Percentiles rank a stretch among this genome's conserved stretches.
These are phyloP conservation scores for Drosophila limbata DNA, from an alignment of 2,888 invertebrate genomes.

Conservation along the genomic window DNA sequence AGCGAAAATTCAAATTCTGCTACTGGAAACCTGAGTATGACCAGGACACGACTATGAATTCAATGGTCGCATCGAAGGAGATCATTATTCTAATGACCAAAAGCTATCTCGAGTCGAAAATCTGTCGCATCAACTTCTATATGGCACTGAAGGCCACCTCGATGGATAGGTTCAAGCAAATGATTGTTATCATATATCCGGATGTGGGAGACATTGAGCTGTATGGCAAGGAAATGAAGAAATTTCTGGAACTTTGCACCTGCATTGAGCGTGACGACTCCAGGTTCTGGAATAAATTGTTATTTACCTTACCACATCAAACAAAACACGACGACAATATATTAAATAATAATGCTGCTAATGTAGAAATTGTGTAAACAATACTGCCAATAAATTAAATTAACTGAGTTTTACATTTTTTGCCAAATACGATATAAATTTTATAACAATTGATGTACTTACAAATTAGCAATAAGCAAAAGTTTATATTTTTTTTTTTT, in stretches of 20 bases:
- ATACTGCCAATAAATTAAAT: no score
- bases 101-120: neutral
- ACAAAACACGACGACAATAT: constrained; percentile 10
- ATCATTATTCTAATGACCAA: constrained; percentile 17
- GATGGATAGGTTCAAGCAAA: constrained; percentile 9
- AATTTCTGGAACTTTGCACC: neutral
- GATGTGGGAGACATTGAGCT: neutral
- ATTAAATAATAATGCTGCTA: neutral
- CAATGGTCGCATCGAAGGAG: constrained; percentile 17
- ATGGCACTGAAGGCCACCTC: constrained; percentile 13
- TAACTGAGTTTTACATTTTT: no score
- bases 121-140: constrained; percentile 3
- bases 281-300: constrained; percentile 7
- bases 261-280: constrained; percentile 10
- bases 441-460: neutral
- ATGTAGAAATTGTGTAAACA: neutral
- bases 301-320: constrained; percentile 4
- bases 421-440: neutral
- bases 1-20: neutral
- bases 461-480: neutral
- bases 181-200: constrained; percentile 13
- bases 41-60: neutral
- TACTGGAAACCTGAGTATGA: neutral
- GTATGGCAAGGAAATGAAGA: neutral
- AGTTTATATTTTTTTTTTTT: neutral